Evolutionary conservation across 2,113 vertebrate species (phyloP).

Genomic region (Pardalotus punctatus): DNA sequence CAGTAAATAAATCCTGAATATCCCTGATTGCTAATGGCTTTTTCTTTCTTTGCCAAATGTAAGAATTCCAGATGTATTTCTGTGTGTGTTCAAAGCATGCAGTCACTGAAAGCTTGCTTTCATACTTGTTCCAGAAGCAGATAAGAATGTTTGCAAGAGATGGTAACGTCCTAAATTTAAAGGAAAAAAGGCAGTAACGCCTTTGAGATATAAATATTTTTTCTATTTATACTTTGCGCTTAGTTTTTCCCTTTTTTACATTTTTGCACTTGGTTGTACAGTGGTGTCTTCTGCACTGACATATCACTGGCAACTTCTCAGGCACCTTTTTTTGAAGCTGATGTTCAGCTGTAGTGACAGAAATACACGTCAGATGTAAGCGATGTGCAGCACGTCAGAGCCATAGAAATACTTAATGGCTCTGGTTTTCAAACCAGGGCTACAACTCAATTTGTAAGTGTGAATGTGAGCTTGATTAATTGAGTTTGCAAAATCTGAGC

Average conservation of each 20-base stretch:
- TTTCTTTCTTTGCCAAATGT: not conserved
- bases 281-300: not conserved
- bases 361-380: fast-evolving
- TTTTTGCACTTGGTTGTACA: not conserved
- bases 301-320: not conserved
- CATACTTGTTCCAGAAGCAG: not conserved
- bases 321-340: not conserved
- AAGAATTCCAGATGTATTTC: not conserved
- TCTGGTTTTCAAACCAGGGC: not conserved
- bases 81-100: not conserved
- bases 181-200: not conserved
- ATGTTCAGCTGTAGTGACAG: not conserved
- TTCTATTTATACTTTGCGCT: not conserved
- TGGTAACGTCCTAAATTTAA: not conserved
- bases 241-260: not conserved
- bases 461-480: not conserved
- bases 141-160: not conserved
- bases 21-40: not conserved
- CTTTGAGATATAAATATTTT: not conserved
- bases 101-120: not conserved
- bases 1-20: not conserved
- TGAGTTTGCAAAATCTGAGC: not conserved
- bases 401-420: not conserved
- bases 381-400: not conserved
- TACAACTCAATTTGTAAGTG: not conserved